Evolutionary conservation across 2,888 invertebrate species (phyloP), one percentile per base, ranked within the genome.

Genomic region (Tillus elongatus): DNA sequence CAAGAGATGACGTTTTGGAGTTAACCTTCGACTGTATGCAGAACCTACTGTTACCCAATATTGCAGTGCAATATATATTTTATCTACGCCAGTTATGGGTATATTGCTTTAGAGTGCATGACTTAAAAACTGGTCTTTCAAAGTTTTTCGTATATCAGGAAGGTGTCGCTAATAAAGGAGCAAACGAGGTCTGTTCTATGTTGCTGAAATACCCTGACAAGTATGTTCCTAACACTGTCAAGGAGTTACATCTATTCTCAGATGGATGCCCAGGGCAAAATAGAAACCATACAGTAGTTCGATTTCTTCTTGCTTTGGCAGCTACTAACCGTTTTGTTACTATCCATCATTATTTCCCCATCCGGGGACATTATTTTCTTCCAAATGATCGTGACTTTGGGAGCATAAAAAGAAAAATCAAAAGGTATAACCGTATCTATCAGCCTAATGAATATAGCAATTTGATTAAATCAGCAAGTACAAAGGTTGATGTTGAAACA

Each of bases 11-110:
- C n/a, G 24, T 29, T 8, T 4, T 11, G n/a, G 24, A 6, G 6
- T 8, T 19, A 19, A 19, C 24, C 6, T 19, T 19, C 24, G 41
- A 46, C 33, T 46, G 19, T 24, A 45, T 43, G 40, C 43, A 47
- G 30, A 45, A 47, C 24, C 19, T 42, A n/a, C 45, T 41, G 8
- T 14, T 45, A 10, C 45, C 43, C 6, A 8, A 12, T 9, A 31
- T 45, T 11, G 43, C 47, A 11, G 47, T 46, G 1, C 49, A 46
- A 33, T 39, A 45, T 14, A 34, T 45, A 10, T 45, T 50, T 31
- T 47, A 50, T 35, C 12, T 39, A 2, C 29, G 45, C 11, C 43
- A 48, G 31, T 35, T 47, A 1, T 44, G 39, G 37, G 11, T 39
- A 2, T 37, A 33, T 33, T 42, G 27, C 12, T 43, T 43, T 31